These are phyloP conservation scores for Drosophila nigritarsus DNA, from an alignment of 2,888 invertebrate genomes.

Conservation along the genomic window DNA sequence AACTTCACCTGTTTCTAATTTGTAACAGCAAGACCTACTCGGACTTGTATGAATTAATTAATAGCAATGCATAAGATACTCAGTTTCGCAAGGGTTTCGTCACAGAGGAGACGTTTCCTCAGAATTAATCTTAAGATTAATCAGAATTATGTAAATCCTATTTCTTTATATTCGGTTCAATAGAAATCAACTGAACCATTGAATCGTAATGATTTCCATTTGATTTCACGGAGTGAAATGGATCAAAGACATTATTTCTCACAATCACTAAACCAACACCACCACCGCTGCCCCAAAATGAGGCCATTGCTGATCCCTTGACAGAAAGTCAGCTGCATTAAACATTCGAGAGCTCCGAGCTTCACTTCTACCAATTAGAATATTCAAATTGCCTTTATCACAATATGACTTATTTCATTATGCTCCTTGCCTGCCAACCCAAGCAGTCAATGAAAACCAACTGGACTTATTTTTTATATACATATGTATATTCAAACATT, in stretches of 20 bases:
- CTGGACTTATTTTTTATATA: not conserved
- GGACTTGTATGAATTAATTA: not conserved
- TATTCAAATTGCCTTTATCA: not conserved
- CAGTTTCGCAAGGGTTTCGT: not conserved
- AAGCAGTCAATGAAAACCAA: not conserved
- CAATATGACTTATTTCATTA: not conserved
- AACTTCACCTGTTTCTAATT: not conserved
- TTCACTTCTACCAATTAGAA: not conserved
- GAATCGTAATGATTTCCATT: not conserved
- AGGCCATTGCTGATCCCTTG: not conserved
- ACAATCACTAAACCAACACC: not conserved
- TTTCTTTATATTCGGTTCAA: not conserved
- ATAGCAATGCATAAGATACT: not conserved
- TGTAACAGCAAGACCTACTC: not conserved
- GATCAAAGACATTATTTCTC: not conserved
- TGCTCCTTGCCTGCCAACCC: not conserved
- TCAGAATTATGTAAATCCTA: not conserved
- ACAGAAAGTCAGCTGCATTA: not conserved
- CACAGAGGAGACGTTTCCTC: not conserved
- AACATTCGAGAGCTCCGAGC: not conserved
- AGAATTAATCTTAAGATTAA: no score
- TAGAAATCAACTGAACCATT: not conserved
- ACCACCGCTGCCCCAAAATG: not conserved
- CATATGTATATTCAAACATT: constrained; percentile 39
- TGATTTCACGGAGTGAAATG: not conserved